Evolutionary conservation across 2,888 invertebrate species (phyloP).

Genomic region (Adelphocoris suturalis): DNA sequence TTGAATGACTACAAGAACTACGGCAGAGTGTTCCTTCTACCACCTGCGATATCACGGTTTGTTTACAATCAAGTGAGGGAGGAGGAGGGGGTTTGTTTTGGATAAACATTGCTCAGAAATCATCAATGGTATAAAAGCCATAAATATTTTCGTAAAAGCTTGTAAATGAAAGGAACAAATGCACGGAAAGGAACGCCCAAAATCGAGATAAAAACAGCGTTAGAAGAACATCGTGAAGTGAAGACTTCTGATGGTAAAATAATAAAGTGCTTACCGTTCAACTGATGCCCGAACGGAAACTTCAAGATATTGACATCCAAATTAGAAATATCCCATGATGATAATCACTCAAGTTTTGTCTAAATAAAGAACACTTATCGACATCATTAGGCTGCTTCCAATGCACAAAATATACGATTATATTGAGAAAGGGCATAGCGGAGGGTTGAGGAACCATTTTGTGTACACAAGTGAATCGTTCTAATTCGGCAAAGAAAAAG

Average conservation of each 20-base stretch:
- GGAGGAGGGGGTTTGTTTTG: slow-evolving; percentile 58
- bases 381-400: slow-evolving; percentile 74
- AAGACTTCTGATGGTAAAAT: background rate
- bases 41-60: slow-evolving; percentile 50
- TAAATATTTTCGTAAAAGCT: background rate
- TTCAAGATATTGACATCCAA: slow-evolving; percentile 43
- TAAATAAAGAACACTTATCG: slow-evolving; percentile 74
- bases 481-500: background rate
- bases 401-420: slow-evolving; percentile 75
- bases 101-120: background rate
- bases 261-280: slow-evolving; percentile 41
- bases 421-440: slow-evolving; percentile 76
- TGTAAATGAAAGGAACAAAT: background rate
- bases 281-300: slow-evolving; percentile 11
- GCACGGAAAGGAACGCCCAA: slow-evolving; percentile 44
- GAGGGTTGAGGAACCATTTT: slow-evolving; percentile 76
- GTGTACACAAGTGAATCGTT: slow-evolving; percentile 41
- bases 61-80: slow-evolving; percentile 54
- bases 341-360: slow-evolving; percentile 74
- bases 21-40: background rate
- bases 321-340: slow-evolving; percentile 37
- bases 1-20: no score
- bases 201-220: slow-evolving; percentile 31
- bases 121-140: background rate
- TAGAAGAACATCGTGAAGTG: background rate